Base-by-base conservation (phyloP, 2,113 vertebrate species). In the Natator depressus region DNA sequence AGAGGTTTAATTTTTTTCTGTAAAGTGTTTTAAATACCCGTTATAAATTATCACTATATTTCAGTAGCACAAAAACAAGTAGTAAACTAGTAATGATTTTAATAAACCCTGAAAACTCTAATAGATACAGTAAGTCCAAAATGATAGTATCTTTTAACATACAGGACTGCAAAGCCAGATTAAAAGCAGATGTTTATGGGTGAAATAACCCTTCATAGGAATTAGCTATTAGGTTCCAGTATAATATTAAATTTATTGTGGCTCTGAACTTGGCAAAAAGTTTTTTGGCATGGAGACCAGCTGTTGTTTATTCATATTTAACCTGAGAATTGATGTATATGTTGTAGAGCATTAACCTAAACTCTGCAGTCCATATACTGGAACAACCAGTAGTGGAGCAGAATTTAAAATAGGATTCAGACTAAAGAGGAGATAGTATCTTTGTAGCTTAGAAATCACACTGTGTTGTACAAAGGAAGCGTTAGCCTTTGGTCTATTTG, bases 201-300 rank as follows among this genome's bases (percentile, higher is more conserved):
- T 62, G 57, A 97, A 95, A 94, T 86, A 95, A 85, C 62, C 24
- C 87, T 94, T 89, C 90, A 55, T 85, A 95, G 82, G 54, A 97
- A 95, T 75, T 82, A 94, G 47, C 13, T 95, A 95, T 96, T 94
- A 91, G 85, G 84, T 97, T 97, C 89, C 90, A 83, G 91, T 90
- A 92, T 84, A 97, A 93, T 97, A 96, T 88, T 96, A 89, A 95
- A 97, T 96, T 97, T 93, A 95, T 84, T 83, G 50, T 92, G 89
- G 42, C 55, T 95, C n/a, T 93, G 91, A 97, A 96, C 42, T 80
- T 88, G 42, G 57, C 76, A 94, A 42, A 91, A 91, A 65, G 1
- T 76, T 19, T 81, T 83, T 87, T 85, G 47, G 62, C 31, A 89
- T 31, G 46, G 83, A 84, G 82, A 89, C 42, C 38, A 83, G 69